phyloP scores from a whole-genome alignment of 2,113 vertebrate genomes.

The Rhabdornis inornatus region DNA sequence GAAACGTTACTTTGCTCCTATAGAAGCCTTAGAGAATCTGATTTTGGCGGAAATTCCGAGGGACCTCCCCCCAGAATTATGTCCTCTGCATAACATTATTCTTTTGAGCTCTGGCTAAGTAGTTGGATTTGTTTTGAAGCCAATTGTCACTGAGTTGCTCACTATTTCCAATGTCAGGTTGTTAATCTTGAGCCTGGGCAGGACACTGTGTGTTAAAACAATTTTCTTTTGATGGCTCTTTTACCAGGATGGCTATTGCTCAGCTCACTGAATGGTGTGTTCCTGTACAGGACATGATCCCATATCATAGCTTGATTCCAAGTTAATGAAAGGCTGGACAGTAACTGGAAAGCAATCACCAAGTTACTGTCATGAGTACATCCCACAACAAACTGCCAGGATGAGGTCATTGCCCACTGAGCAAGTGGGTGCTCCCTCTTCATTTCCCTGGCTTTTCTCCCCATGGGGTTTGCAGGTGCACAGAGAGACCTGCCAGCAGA shows the following conservation, averaged over 20 bases:
- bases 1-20: neutral
- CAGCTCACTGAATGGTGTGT: neutral
- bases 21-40: neutral
- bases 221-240: neutral
- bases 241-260: neutral
- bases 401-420: neutral
- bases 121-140: neutral
- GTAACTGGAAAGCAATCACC: neutral
- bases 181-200: neutral
- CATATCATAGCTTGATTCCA: neutral
- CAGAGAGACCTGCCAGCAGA: neutral
- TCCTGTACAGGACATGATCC: neutral
- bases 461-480: neutral
- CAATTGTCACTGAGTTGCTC: neutral
- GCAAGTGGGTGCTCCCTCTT: neutral
- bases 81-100: neutral
- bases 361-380: fast-evolving
- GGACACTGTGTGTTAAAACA: neutral
- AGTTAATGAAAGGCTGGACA: neutral
- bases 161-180: neutral
- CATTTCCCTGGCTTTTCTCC: neutral
- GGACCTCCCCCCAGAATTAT: neutral
- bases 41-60: neutral
- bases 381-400: neutral
- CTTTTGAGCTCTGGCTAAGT: neutral